Evolutionary conservation across 2,888 invertebrate genomes (phyloP).

Genomic region (Agonopterix subpropinquella): DNA sequence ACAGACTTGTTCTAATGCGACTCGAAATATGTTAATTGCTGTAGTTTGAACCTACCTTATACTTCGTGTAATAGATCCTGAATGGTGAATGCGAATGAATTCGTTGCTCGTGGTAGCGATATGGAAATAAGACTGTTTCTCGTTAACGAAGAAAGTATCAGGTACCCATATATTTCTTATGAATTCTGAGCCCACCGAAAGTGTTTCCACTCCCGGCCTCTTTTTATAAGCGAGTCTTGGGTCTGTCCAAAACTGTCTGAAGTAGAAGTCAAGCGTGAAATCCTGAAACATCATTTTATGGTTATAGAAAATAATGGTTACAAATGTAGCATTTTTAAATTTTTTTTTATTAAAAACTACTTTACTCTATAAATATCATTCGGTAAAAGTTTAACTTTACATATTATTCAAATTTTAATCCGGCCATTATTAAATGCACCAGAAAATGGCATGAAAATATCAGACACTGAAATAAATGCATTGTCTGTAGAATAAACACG

Average conservation of each 20-base stretch:
- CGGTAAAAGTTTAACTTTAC: background rate
- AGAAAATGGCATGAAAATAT: background rate
- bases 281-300: constrained; percentile 77
- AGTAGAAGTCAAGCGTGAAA: constrained; percentile 98
- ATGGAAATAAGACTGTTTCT: constrained; percentile 99
- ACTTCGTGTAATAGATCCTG: constrained; percentile 95
- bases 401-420: background rate
- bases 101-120: constrained; percentile 99
- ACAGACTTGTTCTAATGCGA: background rate
- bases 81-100: constrained; percentile 96
- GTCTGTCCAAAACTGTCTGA: constrained; percentile 99
- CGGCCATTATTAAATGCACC: background rate
- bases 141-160: constrained; percentile 99
- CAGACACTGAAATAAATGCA: too few relatives aligned
- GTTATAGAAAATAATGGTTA: constrained; percentile 11
- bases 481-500: too few relatives aligned
- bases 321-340: background rate
- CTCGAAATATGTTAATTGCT: too few relatives aligned
- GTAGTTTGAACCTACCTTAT: constrained; percentile 83
- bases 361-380: background rate
- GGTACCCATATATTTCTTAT: constrained; percentile 99
- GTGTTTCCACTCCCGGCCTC: constrained; percentile 89
- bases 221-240: constrained; percentile 94
- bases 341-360: too few relatives aligned
- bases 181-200: constrained; percentile 95